Evolutionary conservation across 2,888 invertebrate species (phyloP), one percentile per base, ranked within the genome.

Genomic region (Panopea generosa): DNA sequence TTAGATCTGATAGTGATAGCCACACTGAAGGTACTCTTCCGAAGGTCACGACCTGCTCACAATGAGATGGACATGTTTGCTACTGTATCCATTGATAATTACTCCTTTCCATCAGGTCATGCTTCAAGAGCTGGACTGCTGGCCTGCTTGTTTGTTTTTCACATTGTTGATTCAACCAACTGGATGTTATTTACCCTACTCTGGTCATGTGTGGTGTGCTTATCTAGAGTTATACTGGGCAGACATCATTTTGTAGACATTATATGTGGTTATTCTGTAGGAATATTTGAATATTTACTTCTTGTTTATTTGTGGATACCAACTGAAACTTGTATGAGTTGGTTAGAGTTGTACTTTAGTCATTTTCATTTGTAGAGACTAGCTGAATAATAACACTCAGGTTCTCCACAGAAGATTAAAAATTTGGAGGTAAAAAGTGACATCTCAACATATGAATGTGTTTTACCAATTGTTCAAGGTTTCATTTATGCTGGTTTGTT

Each of bases 71-170:
- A 96, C 90, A 94, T 95, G 82, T 93, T 96, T 74, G 94, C 94
- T 40, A 93, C 93, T 2, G 82, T 97, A 22, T 96, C 97, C 0
- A 96, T 97, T 0, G 92, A 92, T 68, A 96, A 97, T 87, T 99
- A 95, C 92, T 95, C 96, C 56, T 99, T 99, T 92, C 99, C 99
- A 14, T 99, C 98, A 0, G 98, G 98, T 0, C 99, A 99, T 92
- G 95, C 97, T 0, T 97, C 98, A 27, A 94, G 99, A 84, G 95
- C 97, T 0, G 94, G 96, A 3, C 95, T 96, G 91, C 93, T 98
- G 24, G 94, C 95, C 2, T 95, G 95, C 71, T 96, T 96, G 90
- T 95, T 97, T 80, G 75, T 90, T 0, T 52, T 83, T 7, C 87
- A 76, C 27, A 94, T 95, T 3, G 93, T 94, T 76, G 45, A 62